Conservation (phyloP, 2,113 vertebrate genomes). For the Heteronetta atricapilla region DNA sequence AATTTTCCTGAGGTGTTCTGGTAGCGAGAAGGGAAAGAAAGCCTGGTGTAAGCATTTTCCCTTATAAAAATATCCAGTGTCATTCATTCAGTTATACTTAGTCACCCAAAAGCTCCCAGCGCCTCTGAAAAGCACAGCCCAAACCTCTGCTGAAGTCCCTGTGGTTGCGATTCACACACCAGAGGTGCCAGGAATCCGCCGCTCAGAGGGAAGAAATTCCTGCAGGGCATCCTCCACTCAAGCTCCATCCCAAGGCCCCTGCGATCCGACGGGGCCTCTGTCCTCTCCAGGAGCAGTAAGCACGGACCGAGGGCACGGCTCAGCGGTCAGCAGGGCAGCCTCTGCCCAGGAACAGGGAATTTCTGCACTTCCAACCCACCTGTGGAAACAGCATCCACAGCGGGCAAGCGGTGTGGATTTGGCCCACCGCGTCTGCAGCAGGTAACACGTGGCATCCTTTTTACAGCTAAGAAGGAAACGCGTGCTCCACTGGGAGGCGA, state of each 20-base stretch:
- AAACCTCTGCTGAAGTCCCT: constrained; percentile 18
- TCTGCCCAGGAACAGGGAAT: background rate
- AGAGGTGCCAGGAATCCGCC: constrained; percentile 16
- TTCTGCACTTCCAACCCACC: background rate
- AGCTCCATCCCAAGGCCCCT: background rate
- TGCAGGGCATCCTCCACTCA: background rate
- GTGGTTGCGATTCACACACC: constrained; percentile 66
- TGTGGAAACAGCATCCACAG: background rate
- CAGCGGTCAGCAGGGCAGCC: background rate
- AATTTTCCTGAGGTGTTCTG: background rate
- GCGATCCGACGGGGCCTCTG: rapidly evolving
- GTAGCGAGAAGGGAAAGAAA: background rate
- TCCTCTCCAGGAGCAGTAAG: background rate
- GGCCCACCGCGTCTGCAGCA: background rate
- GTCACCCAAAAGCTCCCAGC: background rate
- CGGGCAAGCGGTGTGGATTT: background rate
- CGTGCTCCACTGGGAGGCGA: background rate
- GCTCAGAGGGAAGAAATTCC: background rate
- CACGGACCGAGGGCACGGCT: background rate
- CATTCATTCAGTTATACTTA: background rate
- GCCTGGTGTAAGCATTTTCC: background rate
- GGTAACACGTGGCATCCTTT: background rate
- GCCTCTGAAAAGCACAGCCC: background rate
- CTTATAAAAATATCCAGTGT: background rate
- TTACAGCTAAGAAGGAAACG: background rate